These are phyloP conservation scores for Cyprinodon diabolis DNA, from an alignment of 2,797 vertebrate genomes.

Conservation along the genomic window DNA sequence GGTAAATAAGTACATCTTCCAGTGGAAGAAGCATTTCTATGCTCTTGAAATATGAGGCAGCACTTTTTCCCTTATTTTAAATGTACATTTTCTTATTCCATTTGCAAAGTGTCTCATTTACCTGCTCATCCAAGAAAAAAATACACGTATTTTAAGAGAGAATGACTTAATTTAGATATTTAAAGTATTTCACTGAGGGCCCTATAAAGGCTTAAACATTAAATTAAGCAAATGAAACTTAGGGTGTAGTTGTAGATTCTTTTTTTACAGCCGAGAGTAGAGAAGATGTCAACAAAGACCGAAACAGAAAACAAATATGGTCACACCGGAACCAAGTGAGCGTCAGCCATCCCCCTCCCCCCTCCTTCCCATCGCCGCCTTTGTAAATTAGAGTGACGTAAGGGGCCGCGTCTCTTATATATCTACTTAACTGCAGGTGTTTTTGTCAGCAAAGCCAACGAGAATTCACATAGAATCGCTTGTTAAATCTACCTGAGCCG, in stretches of 20 bases:
- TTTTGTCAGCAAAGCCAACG: constrained; percentile 2
- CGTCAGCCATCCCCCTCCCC: neutral
- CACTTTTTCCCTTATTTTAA: too few species aligned
- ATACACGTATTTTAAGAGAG: too few species aligned
- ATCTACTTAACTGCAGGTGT: neutral
- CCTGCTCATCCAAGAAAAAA: too few species aligned
- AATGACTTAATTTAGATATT: too few species aligned
- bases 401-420: constrained; percentile 41
- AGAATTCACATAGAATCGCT: neutral
- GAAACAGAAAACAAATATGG: constrained; percentile 1
- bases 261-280: neutral
- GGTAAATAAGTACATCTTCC: too few species aligned
- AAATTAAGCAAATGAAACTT: neutral
- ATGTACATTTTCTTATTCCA: too few species aligned
- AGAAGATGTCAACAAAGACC: constrained; percentile 7
- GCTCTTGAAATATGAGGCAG: too few species aligned
- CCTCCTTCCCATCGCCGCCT: neutral
- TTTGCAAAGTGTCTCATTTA: too few species aligned
- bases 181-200: too few species aligned
- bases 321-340: constrained; percentile 55
- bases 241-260: too few species aligned
- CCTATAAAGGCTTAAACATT: too few species aligned
- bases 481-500: neutral
- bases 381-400: constrained; percentile 62
- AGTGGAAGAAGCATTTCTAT: too few species aligned